phyloP scores from a whole-genome alignment of 1,140 invertebrate genomes.

The Theocolax elegans region DNA sequence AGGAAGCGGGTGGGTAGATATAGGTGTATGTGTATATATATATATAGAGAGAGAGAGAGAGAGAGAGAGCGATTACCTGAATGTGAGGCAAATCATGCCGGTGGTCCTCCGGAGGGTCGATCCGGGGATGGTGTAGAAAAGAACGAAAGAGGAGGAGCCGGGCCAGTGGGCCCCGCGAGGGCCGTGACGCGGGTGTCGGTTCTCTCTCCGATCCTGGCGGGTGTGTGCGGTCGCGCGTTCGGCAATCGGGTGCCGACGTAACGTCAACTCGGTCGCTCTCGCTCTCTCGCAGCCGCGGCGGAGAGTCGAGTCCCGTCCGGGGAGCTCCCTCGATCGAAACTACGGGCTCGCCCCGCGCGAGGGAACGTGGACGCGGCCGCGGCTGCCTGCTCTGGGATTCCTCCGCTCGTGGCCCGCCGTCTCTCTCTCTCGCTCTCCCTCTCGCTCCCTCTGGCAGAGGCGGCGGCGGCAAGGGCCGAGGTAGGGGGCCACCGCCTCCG shows the following conservation, averaged over 20 bases:
- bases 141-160: not conserved
- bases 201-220: not conserved
- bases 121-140: too few species aligned
- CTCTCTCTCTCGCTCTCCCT: not conserved
- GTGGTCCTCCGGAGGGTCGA: too few species aligned
- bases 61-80: not conserved
- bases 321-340: slow-evolving; percentile 62
- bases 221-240: too few species aligned
- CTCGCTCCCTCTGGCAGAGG: not conserved
- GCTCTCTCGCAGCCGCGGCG: slow-evolving; percentile 42
- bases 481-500: slow-evolving; percentile 41
- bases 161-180: not conserved
- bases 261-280: not conserved
- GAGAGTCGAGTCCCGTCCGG: slow-evolving; percentile 64
- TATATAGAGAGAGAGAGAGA: slow-evolving; percentile 1
- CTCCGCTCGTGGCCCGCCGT: slow-evolving; percentile 45
- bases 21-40: too few species aligned
- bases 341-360: slow-evolving; percentile 48
- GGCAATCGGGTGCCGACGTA: too few species aligned
- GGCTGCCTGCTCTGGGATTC: slow-evolving; percentile 57
- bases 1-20: not conserved
- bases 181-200: not conserved
- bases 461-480: slow-evolving; percentile 22
- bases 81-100: too few species aligned
- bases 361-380: slow-evolving; percentile 56